These are phyloP conservation scores for Thecophora atra DNA, from an alignment of 2,888 invertebrate species.

Conservation along the genomic window DNA sequence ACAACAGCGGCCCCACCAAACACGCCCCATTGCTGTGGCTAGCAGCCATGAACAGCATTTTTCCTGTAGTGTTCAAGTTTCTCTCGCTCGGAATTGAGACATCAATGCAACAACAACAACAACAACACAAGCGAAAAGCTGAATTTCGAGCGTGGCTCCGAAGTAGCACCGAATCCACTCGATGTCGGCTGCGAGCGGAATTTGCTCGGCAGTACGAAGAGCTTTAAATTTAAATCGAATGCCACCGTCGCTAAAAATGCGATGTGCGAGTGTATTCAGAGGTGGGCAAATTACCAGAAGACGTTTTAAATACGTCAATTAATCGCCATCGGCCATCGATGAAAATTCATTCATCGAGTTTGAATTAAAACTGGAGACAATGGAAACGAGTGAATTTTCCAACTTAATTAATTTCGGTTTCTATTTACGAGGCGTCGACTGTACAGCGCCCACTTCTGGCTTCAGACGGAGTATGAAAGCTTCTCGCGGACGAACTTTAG, in stretches of 20 bases:
- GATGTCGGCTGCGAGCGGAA: background rate
- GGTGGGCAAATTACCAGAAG: slow-evolving; percentile 14
- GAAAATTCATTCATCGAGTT: too few relatives aligned
- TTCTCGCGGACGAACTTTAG: slow-evolving; percentile 19
- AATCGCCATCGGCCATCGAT: too few relatives aligned
- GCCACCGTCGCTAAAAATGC: too few relatives aligned
- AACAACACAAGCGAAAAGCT: too few relatives aligned
- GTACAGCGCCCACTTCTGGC: slow-evolving; percentile 18
- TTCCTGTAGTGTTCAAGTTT: slow-evolving; percentile 20
- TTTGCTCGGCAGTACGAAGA: background rate
- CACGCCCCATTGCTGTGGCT: slow-evolving; percentile 30
- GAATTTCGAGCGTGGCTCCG: too few relatives aligned
- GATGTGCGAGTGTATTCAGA: background rate
- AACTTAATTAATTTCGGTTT: background rate
- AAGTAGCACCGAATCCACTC: background rate
- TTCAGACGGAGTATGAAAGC: background rate
- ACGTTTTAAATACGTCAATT: too few relatives aligned
- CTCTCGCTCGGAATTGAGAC: slow-evolving; percentile 29
- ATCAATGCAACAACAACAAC: slow-evolving; percentile 23
- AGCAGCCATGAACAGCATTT: slow-evolving; percentile 32
- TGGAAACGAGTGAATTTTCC: too few relatives aligned
- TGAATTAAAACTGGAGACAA: too few relatives aligned
- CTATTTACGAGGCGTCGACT: too few relatives aligned
- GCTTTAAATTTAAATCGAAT: background rate
- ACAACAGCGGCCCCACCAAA: slow-evolving; percentile 2